Evolutionary conservation across 2,888 invertebrate genomes (phyloP), one percentile per base, ranked within the genome.

Genomic region (Agonopterix alstromeriana): DNA sequence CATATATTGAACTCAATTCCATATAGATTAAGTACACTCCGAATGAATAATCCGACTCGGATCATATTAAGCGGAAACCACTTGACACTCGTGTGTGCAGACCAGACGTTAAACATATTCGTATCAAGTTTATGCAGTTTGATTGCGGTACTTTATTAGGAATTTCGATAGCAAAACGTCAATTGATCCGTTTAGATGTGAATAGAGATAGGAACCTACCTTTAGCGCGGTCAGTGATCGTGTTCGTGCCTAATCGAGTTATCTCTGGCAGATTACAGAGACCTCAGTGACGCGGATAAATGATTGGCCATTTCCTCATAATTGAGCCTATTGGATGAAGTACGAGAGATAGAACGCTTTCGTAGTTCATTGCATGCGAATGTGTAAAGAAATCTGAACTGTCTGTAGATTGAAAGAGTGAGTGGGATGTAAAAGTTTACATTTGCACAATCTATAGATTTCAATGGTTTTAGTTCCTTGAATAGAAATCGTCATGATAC

Each of bases 241-340:
- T 66, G 59, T 63, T 63, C 53, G 69, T 66, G 70, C 65, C 68
- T 76, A 73, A 77, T 77, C 66, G 63, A 67, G 69, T 73, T 70
- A 73, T 67, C 66, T 65, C 57, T 48, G 59, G 65, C 50, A 65
- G 67, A 72, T 65, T 68, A 62, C 55, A 48, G 54, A 55, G 52
- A 58, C 58, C 55, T 58, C 59, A 57, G 54, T 52, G 63, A 60
- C 64, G 63, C 54, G 57, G 53, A 55, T 60, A 58, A 68, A 62
- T 68, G 67, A 75, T 73, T 68, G 69, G 48, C 61, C 63, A 63
- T 71, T 77, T 74, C 72, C 72, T 70, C 56, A 57, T 73, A 66
- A 71, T 73, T 63, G 53, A 53, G 57, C 54, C 62, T 58, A 58
- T 56, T 60, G 51, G 51, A 49, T 54, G 52, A 53, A 44, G 41